Base-by-base conservation (phyloP, 2,888 invertebrate genomes). In the Odontocerum albicorne region DNA sequence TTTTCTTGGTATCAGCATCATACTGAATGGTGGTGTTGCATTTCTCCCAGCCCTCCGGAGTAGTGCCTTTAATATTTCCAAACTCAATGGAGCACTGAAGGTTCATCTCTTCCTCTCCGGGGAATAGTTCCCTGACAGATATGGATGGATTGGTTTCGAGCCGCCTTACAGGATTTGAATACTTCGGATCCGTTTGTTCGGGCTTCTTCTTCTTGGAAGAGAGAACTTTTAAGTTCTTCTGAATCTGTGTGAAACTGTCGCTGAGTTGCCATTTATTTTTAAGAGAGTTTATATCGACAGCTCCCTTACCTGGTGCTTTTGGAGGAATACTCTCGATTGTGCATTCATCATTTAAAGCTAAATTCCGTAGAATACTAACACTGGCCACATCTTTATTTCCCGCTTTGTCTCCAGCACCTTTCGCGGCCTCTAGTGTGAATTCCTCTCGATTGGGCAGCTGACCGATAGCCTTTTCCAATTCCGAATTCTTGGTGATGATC, bases 31-130 rank as follows among this genome's bases (percentile, higher is more conserved):
- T 83, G 0, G 88, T 83, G 61, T 82, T 83, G 62, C 90, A 88
- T 57, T 89, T 88, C 63, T 91, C 90, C 91, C 92, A 92, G 0
- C 90, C 90, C 65, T 90, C 90, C 0, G 89, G 88, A 0, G 90
- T 90, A 0, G 87, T 81, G 0, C 86, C 88, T 64, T 84, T 82
- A 0, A 83, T 80, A 56, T 83, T 86, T 32, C 80, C 79, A 59
- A 91, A 92, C 43, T 91, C 90, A 43, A 90, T 81, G 65, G 84
- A 85, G 19, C 87, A 88, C 32, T 85, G 84, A 12, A 92, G 71
- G 49, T 87, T 87, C 77, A 92, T 81, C 66, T 91, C 90, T 65
- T 91, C 90, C 64, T 91, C 90, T 0, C 90, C 90, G 0, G 90
- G 90, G 70, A 90, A 90, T 10, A 90, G 69, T 63, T 90, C 89